Conservation (phyloP, 2,113 vertebrate species). For the Thoracochromis brauschi region DNA sequence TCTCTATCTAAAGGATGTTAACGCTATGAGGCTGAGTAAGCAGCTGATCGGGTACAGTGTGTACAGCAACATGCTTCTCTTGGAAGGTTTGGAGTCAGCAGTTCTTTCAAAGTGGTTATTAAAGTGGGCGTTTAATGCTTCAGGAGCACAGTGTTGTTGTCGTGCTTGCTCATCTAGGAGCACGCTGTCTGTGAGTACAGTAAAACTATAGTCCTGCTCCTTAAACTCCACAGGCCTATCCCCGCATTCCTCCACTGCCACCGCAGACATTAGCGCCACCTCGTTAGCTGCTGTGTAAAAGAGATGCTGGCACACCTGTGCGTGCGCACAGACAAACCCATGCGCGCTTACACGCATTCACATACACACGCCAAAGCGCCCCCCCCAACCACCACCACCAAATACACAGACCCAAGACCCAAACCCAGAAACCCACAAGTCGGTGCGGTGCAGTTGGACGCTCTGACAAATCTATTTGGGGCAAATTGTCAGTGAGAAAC, state of each 20-base stretch:
- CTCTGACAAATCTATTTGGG: constrained; percentile 99
- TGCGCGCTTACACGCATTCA: neutral
- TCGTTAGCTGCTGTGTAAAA: neutral
- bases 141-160: neutral
- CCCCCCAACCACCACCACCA: neutral
- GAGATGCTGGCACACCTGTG: neutral
- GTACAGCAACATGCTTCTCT: neutral
- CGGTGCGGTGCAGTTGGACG: constrained; percentile 73
- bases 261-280: neutral
- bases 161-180: neutral
- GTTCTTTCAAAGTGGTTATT: neutral
- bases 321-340: neutral
- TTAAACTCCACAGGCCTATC: neutral
- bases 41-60: neutral
- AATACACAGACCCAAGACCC: constrained; percentile 20
- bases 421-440: constrained; percentile 55
- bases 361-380: neutral
- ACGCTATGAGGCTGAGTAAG: neutral
- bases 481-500: constrained; percentile 99
- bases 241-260: neutral
- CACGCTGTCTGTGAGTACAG: neutral
- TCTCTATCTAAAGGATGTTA: neutral
- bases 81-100: neutral
- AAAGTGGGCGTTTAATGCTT: neutral
- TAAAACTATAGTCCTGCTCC: neutral